phyloP scores from a whole-genome alignment of 2,888 invertebrate genomes.

The Mythimna pallens region DNA sequence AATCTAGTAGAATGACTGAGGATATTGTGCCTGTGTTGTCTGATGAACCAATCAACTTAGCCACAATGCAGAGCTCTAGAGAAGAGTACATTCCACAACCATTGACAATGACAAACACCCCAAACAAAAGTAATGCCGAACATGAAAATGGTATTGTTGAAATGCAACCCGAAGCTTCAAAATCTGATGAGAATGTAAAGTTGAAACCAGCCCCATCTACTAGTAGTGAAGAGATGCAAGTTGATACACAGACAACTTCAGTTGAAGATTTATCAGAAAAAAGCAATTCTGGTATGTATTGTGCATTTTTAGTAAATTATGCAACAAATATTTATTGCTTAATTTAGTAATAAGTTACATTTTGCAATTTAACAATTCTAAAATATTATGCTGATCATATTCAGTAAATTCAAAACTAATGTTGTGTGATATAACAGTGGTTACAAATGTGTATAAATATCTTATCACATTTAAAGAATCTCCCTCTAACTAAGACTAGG shows the following conservation, averaged over 20 bases:
- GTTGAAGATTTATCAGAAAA: slow-evolving; percentile 87
- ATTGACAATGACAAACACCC: slow-evolving; percentile 52
- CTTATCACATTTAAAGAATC: background rate
- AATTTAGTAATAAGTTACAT: no score
- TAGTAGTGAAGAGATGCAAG: slow-evolving; percentile 85
- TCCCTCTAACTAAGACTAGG: background rate
- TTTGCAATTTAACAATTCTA: background rate
- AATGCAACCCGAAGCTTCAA: slow-evolving; percentile 69
- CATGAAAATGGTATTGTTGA: slow-evolving; percentile 77
- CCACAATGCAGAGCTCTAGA: slow-evolving; percentile 80
- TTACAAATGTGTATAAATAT: background rate
- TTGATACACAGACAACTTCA: slow-evolving; percentile 83
- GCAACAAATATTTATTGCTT: background rate
- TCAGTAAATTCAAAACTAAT: background rate
- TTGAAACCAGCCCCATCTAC: slow-evolving; percentile 66
- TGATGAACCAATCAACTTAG: slow-evolving; percentile 87
- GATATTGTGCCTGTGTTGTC: slow-evolving; percentile 77
- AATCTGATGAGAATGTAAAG: slow-evolving; percentile 72
- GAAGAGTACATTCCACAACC: slow-evolving; percentile 83
- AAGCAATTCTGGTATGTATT: slow-evolving; percentile 75
- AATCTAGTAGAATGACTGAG: slow-evolving; percentile 78
- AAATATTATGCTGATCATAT: no score
- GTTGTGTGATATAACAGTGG: background rate
- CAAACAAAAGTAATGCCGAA: slow-evolving; percentile 66
- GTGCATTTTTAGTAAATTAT: background rate